Evolutionary conservation across 2,888 invertebrate genomes (phyloP), one percentile per base, ranked within the genome.

Genomic region (Drosophila macrospina): DNA sequence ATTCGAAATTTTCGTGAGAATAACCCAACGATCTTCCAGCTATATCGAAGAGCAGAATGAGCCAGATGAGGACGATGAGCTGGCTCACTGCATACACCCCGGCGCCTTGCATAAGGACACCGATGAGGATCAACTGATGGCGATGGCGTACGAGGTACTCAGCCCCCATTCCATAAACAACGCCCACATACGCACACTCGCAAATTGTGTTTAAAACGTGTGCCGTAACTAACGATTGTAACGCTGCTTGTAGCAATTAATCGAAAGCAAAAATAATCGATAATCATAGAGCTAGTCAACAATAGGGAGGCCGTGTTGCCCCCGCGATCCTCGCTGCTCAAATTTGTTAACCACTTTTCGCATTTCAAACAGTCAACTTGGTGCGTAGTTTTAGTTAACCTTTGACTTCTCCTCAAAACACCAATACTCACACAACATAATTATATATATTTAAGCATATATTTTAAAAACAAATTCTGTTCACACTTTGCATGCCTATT

Each of bases 11-110:
- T 32, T 34, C n/a, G 32, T 36, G 16, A 39, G 28, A 57, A 69
- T 69, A 74, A 69, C 51, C 41, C 54, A 64, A 69, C 70, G 64
- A 90, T 91, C 92, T 93, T 93, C 74, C 91, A 95, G 96, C 84
- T 95, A 94, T 90, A 94, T 95, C 83, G 94, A 95, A 89, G 94
- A 95, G 86, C 94, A 94, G 70, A 94, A 95, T 86, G 94, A 94
- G 63, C 93, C 94, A 52, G 94, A 95, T 92, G 95, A 95, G 48
- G 88, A 83, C 34, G 76, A 89, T 72, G 89, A 89, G 92, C 95
- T 95, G 90, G 93, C 94, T 86, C 94, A 95, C 94, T 94, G 95
- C 89, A 95, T 96, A 86, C 94, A 94, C 89, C 95, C 95, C 55
- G 95, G 94, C 59, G 93, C 93, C 66, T 92, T 94, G 84, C 93